These are phyloP conservation scores for Periophthalmus magnuspinnatus DNA, from an alignment of 2,797 vertebrate species.

Conservation along the genomic window DNA sequence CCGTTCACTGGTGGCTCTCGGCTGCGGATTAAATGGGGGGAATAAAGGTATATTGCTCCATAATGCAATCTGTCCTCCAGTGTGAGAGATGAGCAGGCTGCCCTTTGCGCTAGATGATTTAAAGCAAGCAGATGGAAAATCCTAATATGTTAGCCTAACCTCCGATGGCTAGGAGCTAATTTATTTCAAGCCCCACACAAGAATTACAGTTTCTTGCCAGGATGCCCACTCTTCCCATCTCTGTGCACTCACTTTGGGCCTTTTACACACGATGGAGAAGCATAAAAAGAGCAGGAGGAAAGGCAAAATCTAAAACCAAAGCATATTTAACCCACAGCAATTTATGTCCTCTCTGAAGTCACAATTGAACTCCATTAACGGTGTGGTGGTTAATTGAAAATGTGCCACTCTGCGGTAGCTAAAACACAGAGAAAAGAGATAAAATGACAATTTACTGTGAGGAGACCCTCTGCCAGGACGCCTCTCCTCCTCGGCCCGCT, in stretches of 20 bases:
- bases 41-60: constrained; percentile 74
- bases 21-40: constrained; percentile 69
- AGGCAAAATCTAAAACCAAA: constrained; percentile 25
- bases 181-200: constrained; percentile 67
- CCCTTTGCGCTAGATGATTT: constrained; percentile 75
- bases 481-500: constrained; percentile 60
- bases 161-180: constrained; percentile 72
- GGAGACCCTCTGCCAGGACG: constrained; percentile 47
- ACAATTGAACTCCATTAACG: constrained; percentile 51
- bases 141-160: constrained; percentile 79
- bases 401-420: constrained; percentile 38
- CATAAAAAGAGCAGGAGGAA: constrained; percentile 3
- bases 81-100: constrained; percentile 74
- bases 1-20: constrained; percentile 32
- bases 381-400: constrained; percentile 47
- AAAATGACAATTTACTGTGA: constrained; percentile 63
- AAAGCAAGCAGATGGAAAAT: constrained; percentile 73
- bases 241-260: not conserved
- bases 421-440: constrained; percentile 46
- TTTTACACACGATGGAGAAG: constrained; percentile 19
- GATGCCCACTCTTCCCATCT: constrained; percentile 3
- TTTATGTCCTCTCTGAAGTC: constrained; percentile 37
- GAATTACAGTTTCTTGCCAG: constrained; percentile 64
- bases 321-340: constrained; percentile 43
- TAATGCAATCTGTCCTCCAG: constrained; percentile 74